Evolutionary conservation across 2,888 invertebrate genomes (phyloP), one percentile per base, ranked within the genome.

Genomic region (Allophyes oxyacanthae): DNA sequence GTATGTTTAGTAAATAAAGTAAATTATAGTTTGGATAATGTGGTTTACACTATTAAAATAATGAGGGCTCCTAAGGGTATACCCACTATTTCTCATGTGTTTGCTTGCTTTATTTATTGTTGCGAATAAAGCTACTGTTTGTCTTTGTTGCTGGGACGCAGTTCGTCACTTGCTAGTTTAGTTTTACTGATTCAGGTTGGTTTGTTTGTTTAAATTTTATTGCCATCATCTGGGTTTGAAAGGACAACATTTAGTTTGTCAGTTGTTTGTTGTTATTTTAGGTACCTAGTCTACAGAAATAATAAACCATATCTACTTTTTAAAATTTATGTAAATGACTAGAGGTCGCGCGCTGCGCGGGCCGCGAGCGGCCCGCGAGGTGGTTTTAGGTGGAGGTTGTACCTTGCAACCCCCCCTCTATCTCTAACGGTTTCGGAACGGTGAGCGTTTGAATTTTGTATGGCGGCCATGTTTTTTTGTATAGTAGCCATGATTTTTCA

Each of bases 51-150:
- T 87, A 89, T 91, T 91, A 90, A 90, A 91, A 90, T 92, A 91
- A 91, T 91, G 90, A 89, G 88, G 82, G 77, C 85, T 88, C 88
- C 88, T 88, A 82, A 88, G 89, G 89, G 89, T 88, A 87, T 85
- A 86, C 86, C 81, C 77, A 89, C 88, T 89, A 90, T 92, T 90
- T 90, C 90, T 91, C 90, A 85, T 89, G 86, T 89, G 89, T 88
- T 90, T 85, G 83, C 81, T 75, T 85, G 81, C 83, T 88, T 90
- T 91, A 90, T 91, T 91, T 91, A 90, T 92, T 87, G 81, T 79
- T 77, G 83, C 84, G 84, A 87, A 87, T 86, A 86, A 85, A 82
- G 88, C 90, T 89, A 84, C 91, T 87, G 90, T 88, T 85, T 83
- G 81, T 81, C 82, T 84, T 84, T 83, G 82, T 70, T 73, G 28